These are phyloP conservation scores for Formica aserva DNA, from an alignment of 2,888 invertebrate genomes.

Conservation along the genomic window DNA sequence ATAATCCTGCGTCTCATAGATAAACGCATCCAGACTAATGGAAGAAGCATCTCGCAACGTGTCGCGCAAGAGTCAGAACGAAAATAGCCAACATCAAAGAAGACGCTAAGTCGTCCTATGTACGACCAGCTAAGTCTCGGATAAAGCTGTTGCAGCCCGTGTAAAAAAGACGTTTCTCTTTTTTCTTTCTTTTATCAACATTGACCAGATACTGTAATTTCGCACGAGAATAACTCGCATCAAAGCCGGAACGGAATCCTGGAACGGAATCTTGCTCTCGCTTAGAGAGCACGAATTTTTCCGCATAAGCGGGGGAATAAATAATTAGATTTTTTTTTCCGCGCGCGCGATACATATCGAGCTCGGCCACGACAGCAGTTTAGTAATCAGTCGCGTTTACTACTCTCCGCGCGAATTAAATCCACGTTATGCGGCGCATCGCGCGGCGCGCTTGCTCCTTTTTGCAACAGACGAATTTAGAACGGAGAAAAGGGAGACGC, in stretches of 20 bases:
- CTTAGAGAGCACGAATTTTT: neutral
- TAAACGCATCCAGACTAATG: constrained; percentile 34
- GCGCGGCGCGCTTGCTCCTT: constrained; percentile 27
- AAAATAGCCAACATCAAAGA: constrained; percentile 44
- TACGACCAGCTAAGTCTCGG: neutral
- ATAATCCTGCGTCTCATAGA: constrained; percentile 3
- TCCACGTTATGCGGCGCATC: constrained; percentile 11
- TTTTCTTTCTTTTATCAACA: neutral
- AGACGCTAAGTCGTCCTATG: neutral
- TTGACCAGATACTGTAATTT: constrained; percentile 7
- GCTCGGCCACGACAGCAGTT: neutral
- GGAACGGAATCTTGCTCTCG: neutral
- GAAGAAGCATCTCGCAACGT: constrained; percentile 29
- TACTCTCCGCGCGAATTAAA: neutral
- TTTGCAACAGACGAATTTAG: constrained; percentile 38
- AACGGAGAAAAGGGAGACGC: constrained; percentile 26
- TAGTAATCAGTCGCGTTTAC: neutral
- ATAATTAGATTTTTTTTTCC: neutral
- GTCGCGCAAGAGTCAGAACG: constrained; percentile 17
- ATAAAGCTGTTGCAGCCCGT: constrained; percentile 8
- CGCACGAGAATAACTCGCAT: constrained; percentile 7
- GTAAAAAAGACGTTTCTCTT: neutral
- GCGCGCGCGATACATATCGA: neutral
- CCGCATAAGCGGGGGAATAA: neutral
- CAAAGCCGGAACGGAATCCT: neutral